phyloP scores from a whole-genome alignment of 2,888 invertebrate genomes.

The Apodemia duryi region DNA sequence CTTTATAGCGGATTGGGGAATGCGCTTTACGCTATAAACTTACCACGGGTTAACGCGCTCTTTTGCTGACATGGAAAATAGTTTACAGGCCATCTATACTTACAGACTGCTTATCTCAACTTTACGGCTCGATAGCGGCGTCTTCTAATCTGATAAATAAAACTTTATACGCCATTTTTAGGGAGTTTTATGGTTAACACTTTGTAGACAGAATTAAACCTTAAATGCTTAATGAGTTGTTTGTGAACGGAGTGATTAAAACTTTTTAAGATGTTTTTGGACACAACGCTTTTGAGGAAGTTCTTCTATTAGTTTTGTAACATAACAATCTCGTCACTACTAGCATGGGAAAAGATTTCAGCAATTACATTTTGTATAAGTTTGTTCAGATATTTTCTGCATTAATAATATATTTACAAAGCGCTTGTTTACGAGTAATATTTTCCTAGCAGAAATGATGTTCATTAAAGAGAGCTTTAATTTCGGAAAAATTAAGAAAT shows the following conservation, averaged over 20 bases:
- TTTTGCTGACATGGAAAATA: constrained; percentile 76
- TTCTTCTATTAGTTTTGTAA: constrained; percentile 14
- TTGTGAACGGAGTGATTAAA: constrained; percentile 57
- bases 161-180: constrained; percentile 70
- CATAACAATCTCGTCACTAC: not conserved
- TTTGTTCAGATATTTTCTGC: no score
- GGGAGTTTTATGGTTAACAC: constrained; percentile 61
- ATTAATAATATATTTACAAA: no score
- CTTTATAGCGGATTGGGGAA: constrained; percentile 41
- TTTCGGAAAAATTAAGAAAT: no score
- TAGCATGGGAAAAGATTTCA: not conserved
- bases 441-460: no score
- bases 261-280: constrained; percentile 61
- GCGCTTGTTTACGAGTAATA: no score
- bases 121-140: constrained; percentile 60
- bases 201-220: constrained; percentile 66
- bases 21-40: constrained; percentile 42
- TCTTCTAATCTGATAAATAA: constrained; percentile 69
- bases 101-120: constrained; percentile 48
- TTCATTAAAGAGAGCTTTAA: no score
- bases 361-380: not conserved
- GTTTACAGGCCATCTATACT: constrained; percentile 61
- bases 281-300: constrained; percentile 29
- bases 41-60: constrained; percentile 55
- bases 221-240: constrained; percentile 58